Conservation (phyloP, 37 sponge, comb jelly and placozoan species). For the Oopsacas minuta region DNA sequence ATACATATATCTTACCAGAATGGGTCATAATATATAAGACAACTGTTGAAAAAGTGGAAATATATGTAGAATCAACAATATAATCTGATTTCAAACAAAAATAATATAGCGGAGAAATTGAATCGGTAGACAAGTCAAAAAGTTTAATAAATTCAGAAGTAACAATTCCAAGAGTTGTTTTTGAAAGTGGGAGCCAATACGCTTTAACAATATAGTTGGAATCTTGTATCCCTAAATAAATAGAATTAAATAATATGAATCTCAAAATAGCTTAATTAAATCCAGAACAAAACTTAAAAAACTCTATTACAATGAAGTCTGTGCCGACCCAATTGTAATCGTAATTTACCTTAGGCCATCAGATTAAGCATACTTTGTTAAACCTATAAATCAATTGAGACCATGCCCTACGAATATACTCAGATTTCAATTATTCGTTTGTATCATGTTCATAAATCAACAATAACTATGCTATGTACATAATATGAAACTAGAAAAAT, state of each 20-base stretch:
- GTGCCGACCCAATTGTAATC: too few relatives aligned
- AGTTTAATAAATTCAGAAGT: not conserved
- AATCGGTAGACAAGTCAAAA: not conserved
- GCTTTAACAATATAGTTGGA: not conserved
- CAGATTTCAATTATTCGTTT: too few relatives aligned
- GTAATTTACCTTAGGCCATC: too few relatives aligned
- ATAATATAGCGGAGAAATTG: not conserved
- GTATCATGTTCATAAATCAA: too few relatives aligned
- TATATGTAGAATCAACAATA: constrained; percentile 7
- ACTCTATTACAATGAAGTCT: too few relatives aligned
- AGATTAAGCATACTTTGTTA: too few relatives aligned
- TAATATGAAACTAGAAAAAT: too few relatives aligned
- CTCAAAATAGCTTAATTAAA: too few relatives aligned
- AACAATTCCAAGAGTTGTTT: not conserved
- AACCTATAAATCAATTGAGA: too few relatives aligned
- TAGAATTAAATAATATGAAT: not conserved
- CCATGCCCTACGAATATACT: too few relatives aligned
- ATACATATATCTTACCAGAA: not conserved
- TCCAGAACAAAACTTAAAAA: too few relatives aligned
- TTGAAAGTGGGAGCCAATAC: not conserved
- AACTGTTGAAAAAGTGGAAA: not conserved
- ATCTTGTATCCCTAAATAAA: not conserved
- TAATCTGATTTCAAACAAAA: not conserved
- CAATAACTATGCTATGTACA: too few relatives aligned
- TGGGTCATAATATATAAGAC: not conserved